Evolutionary conservation across 2,113 vertebrate genomes (phyloP).

Genomic region (Phainopepla nitens): DNA sequence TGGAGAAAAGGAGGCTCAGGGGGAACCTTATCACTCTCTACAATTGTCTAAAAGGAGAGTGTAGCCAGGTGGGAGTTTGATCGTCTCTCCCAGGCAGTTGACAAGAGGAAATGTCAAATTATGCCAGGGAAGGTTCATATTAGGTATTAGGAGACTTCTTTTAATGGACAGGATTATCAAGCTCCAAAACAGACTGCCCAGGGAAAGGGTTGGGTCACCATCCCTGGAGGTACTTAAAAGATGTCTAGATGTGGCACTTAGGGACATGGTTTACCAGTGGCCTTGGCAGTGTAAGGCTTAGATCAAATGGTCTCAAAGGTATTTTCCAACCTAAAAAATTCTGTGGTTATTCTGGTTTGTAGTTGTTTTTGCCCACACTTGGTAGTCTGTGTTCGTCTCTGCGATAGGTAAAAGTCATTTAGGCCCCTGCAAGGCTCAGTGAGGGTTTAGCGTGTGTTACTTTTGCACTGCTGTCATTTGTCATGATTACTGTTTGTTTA

Average conservation of each 20-base stretch:
- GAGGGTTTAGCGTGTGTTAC: neutral
- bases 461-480: neutral
- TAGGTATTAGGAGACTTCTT: neutral
- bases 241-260: neutral
- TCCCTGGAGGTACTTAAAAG: neutral
- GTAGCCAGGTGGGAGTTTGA: accelerated
- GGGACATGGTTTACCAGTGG: neutral
- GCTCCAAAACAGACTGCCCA: neutral
- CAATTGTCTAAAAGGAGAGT: neutral
- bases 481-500: neutral
- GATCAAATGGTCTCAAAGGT: neutral
- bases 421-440: neutral
- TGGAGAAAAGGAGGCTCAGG: neutral
- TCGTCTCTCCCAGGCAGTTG: neutral
- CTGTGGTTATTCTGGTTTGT: neutral
- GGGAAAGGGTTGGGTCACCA: neutral
- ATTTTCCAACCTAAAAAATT: neutral
- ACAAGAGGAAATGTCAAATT: neutral
- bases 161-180: neutral
- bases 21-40: neutral
- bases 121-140: neutral
- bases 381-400: neutral
- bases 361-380: neutral
- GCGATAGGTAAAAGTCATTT: neutral
- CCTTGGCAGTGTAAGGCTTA: neutral